Conservation (phyloP, 2,888 invertebrate genomes). For the Ligdia adustata region DNA sequence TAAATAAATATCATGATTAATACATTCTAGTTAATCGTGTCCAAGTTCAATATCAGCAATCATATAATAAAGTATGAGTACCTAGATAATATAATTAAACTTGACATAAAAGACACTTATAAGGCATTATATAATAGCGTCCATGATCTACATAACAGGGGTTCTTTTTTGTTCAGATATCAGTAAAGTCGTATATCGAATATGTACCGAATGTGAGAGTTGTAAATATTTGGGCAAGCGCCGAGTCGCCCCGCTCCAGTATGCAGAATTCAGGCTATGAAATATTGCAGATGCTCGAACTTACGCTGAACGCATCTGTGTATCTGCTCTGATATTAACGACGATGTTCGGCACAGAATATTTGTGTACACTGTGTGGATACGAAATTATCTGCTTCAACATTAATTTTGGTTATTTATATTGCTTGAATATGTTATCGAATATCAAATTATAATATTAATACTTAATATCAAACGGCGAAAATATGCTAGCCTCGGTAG, state of each 20-base stretch:
- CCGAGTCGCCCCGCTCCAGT: slow-evolving; percentile 1
- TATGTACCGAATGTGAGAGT: slow-evolving; percentile 7
- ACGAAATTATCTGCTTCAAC: background rate
- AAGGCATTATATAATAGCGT: no score
- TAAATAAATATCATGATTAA: no score
- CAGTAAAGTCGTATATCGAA: background rate
- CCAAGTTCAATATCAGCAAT: no score
- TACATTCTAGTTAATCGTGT: no score
- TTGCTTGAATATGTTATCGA: background rate
- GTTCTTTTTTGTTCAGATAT: no score
- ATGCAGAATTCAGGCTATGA: slow-evolving; percentile 20
- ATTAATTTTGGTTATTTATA: background rate
- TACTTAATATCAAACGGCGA: no score
- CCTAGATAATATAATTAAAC: no score
- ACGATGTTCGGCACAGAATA: slow-evolving; percentile 7
- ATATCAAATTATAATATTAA: background rate
- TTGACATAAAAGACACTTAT: no score
- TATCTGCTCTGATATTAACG: slow-evolving; percentile 23
- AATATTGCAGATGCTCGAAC: slow-evolving; percentile 23
- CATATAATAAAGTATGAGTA: no score
- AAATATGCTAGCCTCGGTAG: no score
- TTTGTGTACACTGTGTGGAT: slow-evolving; percentile 3
- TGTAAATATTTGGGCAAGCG: slow-evolving; percentile 16
- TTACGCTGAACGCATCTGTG: slow-evolving; percentile 24
- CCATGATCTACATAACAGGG: no score